Evolutionary conservation across 2,888 invertebrate genomes (phyloP), one percentile per base, ranked within the genome.

Genomic region (Prenolepis imparis): DNA sequence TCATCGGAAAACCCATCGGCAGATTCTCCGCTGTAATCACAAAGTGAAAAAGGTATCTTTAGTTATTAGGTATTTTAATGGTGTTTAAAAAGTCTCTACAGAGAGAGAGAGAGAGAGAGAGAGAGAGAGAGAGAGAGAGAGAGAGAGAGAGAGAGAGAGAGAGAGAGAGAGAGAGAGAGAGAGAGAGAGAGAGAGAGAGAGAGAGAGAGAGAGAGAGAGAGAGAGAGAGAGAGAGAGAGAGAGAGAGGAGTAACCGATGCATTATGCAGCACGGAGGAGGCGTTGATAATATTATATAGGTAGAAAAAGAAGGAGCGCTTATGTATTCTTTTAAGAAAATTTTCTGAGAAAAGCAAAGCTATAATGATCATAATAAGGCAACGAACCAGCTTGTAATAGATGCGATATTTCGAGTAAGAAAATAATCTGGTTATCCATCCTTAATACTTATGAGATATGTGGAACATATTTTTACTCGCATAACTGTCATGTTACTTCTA

Each of bases 1-100:
- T 98, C 94, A 96, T 96, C 67, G 99, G 99, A 95, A 99, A 99
- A 48, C 99, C 99, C 67, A 96, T 96, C 1, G 99, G 99, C 87
- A 98, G 96, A 95, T 98, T 97, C 93, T 98, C 98, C 91, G 97
- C 98, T 97, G 96, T 70, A 95, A 96, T 91, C 90, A 15, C 59
- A 84, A 80, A 64, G 11, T 8, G 55, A 77, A 32, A 11, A 3
- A 21, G 11, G 11, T 15, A 8, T 59, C 66, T 67, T 67, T 67
- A 66, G n/a, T 77, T 21, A 39, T 55, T 55, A 36, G 18, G 9
- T 5, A 28, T 24, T 24, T 12, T 36, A 59, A 12, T 5, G 24
- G 28, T 2, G 55, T 39, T 55, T 39, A 39, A 77, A 66, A 66
- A 39, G n/a, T n/a, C n/a, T 48, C 52, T 12, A 52, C n/a, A n/a